Evolutionary conservation across 2,888 invertebrate genomes (phyloP).

Genomic region (Apoderus coryli): DNA sequence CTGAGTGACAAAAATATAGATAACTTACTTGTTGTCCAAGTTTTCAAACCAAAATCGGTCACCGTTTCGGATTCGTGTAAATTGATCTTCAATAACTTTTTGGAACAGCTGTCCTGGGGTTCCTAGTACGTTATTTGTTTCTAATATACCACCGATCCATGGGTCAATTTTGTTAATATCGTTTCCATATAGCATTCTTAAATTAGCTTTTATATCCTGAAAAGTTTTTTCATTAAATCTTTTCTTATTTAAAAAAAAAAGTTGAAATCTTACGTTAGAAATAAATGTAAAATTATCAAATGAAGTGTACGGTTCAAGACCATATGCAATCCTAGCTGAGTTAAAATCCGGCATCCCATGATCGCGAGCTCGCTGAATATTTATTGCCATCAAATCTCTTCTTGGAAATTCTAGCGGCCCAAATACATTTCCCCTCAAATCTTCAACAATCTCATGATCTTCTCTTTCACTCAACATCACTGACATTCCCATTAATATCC

Average conservation of each 20-base stretch:
- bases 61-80: slow-evolving; percentile 38
- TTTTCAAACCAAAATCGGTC: slow-evolving; percentile 47
- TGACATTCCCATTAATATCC: slow-evolving; percentile 40
- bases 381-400: slow-evolving; percentile 43
- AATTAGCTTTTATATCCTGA: slow-evolving; percentile 21
- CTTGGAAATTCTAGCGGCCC: slow-evolving; percentile 43
- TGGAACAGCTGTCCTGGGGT: slow-evolving; percentile 39
- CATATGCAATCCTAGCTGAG: slow-evolving; percentile 37
- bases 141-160: slow-evolving; percentile 42
- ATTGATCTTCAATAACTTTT: slow-evolving; percentile 39
- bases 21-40: slow-evolving; percentile 28
- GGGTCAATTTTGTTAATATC: slow-evolving; percentile 36
- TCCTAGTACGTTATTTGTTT: slow-evolving; percentile 34
- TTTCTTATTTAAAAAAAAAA: too few species aligned
- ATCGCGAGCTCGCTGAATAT: slow-evolving; percentile 39
- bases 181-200: slow-evolving; percentile 27
- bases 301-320: slow-evolving; percentile 22
- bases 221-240: too few species aligned
- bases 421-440: slow-evolving; percentile 41
- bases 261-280: slow-evolving; percentile 7
- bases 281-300: slow-evolving; percentile 22
- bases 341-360: slow-evolving; percentile 47
- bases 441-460: slow-evolving; percentile 41
- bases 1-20: too few species aligned
- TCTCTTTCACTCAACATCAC: slow-evolving; percentile 39